A percentile compares a stretch with the other conserved stretches of the same genome.
These are phyloP conservation scores for Empidonax traillii DNA, from an alignment of 2,113 vertebrate genomes.

Conservation along the genomic window DNA sequence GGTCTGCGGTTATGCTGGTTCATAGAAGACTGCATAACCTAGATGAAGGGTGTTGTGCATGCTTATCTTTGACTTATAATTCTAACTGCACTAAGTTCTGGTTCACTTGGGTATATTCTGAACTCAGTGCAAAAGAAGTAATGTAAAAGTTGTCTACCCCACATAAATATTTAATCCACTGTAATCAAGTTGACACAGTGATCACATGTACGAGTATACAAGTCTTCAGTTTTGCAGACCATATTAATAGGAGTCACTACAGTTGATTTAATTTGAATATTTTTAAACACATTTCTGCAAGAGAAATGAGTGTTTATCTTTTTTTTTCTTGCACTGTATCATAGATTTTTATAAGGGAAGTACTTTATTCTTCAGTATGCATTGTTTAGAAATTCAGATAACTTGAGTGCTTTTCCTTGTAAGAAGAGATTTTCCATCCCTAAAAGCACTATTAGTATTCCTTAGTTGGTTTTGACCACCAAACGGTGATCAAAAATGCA, in stretches of 20 bases:
- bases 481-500: neutral
- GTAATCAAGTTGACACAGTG: neutral
- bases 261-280: slow-evolving; percentile 5
- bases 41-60: neutral
- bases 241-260: neutral
- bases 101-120: neutral
- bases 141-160: neutral
- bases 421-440: neutral
- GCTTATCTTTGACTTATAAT: neutral
- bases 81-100: neutral
- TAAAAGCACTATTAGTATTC: slow-evolving; percentile 8
- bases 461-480: neutral
- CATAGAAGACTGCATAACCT: neutral
- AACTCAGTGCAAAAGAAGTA: neutral
- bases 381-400: neutral
- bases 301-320: neutral
- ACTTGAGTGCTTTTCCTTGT: neutral
- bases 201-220: neutral
- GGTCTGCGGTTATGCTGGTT: neutral
- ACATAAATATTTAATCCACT: neutral
- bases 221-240: neutral
- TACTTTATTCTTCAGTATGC: neutral
- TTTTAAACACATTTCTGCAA: neutral
- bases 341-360: neutral
- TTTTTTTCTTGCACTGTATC: neutral